phyloP scores from a whole-genome alignment of 2,797 vertebrate genomes.

The Tympanoctomys barrerae region DNA sequence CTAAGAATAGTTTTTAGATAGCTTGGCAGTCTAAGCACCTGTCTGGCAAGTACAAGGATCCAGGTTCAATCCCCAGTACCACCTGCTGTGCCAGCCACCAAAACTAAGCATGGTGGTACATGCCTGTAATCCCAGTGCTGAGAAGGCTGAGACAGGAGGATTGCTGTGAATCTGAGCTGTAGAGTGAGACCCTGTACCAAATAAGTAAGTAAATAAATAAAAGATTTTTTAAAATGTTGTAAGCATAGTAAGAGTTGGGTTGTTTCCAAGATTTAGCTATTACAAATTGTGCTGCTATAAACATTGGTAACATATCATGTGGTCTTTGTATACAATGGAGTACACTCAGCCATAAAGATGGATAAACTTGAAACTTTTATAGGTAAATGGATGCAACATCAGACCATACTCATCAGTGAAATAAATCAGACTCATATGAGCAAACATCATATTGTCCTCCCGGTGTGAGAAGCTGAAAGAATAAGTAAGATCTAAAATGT shows the following conservation, averaged over 20 bases:
- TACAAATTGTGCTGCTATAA: neutral
- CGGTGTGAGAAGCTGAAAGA: neutral
- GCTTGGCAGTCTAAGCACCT: no score
- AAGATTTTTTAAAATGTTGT: neutral
- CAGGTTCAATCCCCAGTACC: no score
- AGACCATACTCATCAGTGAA: neutral
- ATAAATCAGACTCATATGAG: neutral
- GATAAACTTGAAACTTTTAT: neutral
- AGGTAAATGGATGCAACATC: neutral
- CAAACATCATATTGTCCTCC: neutral
- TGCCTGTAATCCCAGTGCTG: no score
- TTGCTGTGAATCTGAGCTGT: no score
- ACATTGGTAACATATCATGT: neutral
- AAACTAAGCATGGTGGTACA: no score
- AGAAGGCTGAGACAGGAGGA: no score
- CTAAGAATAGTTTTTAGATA: neutral
- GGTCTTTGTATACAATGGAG: neutral
- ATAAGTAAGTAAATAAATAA: no score
- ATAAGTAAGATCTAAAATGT: neutral
- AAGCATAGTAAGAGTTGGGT: neutral
- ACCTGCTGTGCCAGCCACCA: no score
- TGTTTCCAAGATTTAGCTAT: neutral
- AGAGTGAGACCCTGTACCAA: no score
- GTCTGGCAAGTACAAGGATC: no score
- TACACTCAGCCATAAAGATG: neutral